Base-by-base conservation (phyloP, 2,113 vertebrate species). In the Silurus asotus region DNA sequence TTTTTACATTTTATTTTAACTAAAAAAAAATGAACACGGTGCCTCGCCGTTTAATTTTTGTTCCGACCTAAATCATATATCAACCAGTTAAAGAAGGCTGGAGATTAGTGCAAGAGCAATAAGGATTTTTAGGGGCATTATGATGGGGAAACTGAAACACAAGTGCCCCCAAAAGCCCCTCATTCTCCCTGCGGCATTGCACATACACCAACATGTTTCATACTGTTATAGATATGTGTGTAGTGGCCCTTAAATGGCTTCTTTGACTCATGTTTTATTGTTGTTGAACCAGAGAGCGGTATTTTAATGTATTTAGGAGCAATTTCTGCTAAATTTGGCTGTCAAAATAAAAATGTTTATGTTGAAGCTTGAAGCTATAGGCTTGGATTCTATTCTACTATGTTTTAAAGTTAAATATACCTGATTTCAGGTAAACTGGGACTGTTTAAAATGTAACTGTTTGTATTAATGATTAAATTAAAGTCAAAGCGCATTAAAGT, bases 41-140 rank as follows among this genome's bases (percentile, higher is more conserved):
- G 58, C 56, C 75, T 56, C 37, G 9, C 9, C 15, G 8, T 87
- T 77, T 83, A 6, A 28, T 65, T 77, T 37, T 11, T 61, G 72
- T 2, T 13, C 49, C 17, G 15, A 65, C n/a, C 8, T 56, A 25
- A 77, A 67, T 13, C n/a, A n/a, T 61, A 62, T 51, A 49, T 23
- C 56, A 59, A 74, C 58, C 49, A 13, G n/a, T 19, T 17, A 69
- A 58, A 28, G 78, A 5, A 70, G 53, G 37, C 37, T 56, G 90
- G 75, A 84, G 96, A 96, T 95, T 91, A 96, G 94, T 96, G 96
- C 96, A 97, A 96, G 96, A 96, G 95, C 94, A 97, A 97, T 96
- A 96, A 97, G 96, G 96, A 96, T 97, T 97, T 97, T 96, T 95
- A 96, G 96, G 96, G 96, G 96, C 96, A 97, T 97, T 97, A 96